A percentile compares a stretch with the other conserved stretches of the same genome.
These are phyloP conservation scores for Etheostoma spectabile DNA, from an alignment of 2,113 vertebrate species.

Conservation along the genomic window DNA sequence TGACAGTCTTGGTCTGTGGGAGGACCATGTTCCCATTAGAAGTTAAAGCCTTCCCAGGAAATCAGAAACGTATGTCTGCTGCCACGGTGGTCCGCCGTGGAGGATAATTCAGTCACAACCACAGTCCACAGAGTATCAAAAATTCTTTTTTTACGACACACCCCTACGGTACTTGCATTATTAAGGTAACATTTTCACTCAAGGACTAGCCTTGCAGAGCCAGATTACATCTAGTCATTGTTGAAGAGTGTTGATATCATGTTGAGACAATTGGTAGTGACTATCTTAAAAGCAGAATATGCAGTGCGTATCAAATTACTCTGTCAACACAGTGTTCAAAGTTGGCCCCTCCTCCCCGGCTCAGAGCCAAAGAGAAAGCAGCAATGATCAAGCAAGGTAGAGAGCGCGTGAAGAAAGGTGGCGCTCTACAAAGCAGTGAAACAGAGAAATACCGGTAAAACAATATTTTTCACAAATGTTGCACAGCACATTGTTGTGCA, in stretches of 20 bases:
- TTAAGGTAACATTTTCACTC: background rate
- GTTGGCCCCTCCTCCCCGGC: too few relatives aligned
- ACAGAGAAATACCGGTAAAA: too few relatives aligned
- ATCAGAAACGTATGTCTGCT: constrained; percentile 91
- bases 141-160: background rate
- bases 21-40: constrained; percentile 89
- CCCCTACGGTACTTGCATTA: background rate
- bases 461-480: too few relatives aligned
- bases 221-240: background rate
- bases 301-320: too few relatives aligned
- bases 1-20: constrained; percentile 87
- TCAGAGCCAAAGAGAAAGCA: too few relatives aligned
- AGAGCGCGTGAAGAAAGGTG: too few relatives aligned
- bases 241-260: background rate
- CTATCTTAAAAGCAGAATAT: background rate
- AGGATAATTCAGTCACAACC: constrained; percentile 83
- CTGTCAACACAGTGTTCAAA: too few relatives aligned
- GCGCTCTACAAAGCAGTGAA: too few relatives aligned
- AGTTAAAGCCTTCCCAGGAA: constrained; percentile 89
- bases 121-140: constrained; percentile 75
- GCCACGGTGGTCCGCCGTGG: constrained; percentile 89
- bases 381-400: too few relatives aligned
- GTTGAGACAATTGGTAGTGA: background rate
- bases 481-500: too few relatives aligned
- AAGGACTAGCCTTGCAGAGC: background rate